phyloP scores from a whole-genome alignment of 2,113 vertebrate species.

The Pristiophorus japonicus region DNA sequence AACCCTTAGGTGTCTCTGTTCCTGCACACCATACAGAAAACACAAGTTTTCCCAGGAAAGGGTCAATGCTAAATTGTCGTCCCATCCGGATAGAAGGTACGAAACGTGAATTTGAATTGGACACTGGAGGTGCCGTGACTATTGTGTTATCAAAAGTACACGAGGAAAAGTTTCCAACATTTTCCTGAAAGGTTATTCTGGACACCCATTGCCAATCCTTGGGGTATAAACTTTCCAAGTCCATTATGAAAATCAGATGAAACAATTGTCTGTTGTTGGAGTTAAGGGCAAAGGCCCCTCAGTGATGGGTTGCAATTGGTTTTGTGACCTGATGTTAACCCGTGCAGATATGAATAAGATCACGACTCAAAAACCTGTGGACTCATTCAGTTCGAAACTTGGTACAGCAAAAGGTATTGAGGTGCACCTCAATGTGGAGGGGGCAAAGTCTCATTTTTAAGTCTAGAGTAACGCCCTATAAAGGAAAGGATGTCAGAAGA shows the following conservation, averaged over 20 bases:
- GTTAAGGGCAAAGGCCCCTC: neutral
- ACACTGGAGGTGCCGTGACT: neutral
- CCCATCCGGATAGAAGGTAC: neutral
- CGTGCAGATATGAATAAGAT: neutral
- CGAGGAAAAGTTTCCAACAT: neutral
- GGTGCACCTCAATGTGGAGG: neutral
- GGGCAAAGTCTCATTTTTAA: neutral
- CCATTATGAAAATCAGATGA: neutral
- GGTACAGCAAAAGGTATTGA: neutral
- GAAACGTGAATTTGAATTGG: neutral
- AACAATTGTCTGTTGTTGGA: neutral
- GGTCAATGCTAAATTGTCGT: too few relatives aligned
- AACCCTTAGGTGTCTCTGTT: too few relatives aligned
- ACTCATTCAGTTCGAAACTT: neutral
- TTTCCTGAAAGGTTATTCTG: neutral
- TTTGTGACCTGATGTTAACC: neutral
- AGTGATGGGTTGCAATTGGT: neutral
- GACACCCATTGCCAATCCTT: neutral
- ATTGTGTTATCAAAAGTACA: neutral
- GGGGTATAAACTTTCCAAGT: neutral
- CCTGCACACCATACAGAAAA: neutral
- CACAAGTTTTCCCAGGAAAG: neutral
- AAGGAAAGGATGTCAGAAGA: too few relatives aligned
- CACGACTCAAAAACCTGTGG: neutral
- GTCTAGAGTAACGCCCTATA: too few relatives aligned